A percentile compares a stretch with the other conserved stretches of the same genome.
Evolutionary conservation across 2,113 vertebrate species (phyloP).

Genomic region (Ciconia boyciana): DNA sequence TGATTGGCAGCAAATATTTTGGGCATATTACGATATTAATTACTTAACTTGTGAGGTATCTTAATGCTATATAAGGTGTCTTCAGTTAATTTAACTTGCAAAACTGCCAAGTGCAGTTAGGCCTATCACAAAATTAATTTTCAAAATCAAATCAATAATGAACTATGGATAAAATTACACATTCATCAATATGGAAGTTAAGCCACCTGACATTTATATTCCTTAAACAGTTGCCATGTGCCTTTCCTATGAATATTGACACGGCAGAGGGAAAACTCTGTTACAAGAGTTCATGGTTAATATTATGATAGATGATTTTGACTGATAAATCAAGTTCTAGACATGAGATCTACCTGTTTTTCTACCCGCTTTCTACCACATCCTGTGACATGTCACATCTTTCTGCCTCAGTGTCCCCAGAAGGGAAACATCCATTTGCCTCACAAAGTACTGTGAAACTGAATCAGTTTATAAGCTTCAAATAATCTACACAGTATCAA

Average conservation of each 20-base stretch:
- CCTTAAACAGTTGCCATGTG: background rate
- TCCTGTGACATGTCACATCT: background rate
- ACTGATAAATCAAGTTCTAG: background rate
- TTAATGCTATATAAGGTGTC: background rate
- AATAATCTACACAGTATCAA: background rate
- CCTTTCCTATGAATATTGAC: background rate
- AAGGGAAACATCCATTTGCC: background rate
- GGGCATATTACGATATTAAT: background rate
- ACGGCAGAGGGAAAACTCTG: background rate
- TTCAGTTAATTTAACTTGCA: background rate
- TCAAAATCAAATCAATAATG: constrained; percentile 26
- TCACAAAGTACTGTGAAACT: background rate
- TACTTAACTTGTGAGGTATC: background rate
- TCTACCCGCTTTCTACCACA: background rate
- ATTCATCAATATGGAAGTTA: background rate
- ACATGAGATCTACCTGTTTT: background rate
- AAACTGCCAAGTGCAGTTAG: background rate
- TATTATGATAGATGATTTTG: background rate
- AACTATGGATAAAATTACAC: background rate
- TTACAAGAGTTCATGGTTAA: background rate
- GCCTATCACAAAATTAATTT: constrained; percentile 15
- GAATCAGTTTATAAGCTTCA: background rate
- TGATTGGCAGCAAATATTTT: background rate
- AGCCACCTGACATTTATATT: background rate
- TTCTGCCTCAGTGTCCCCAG: background rate